phyloP scores from a whole-genome alignment of 1,140 invertebrate genomes.

The Drosophila bocki region DNA sequence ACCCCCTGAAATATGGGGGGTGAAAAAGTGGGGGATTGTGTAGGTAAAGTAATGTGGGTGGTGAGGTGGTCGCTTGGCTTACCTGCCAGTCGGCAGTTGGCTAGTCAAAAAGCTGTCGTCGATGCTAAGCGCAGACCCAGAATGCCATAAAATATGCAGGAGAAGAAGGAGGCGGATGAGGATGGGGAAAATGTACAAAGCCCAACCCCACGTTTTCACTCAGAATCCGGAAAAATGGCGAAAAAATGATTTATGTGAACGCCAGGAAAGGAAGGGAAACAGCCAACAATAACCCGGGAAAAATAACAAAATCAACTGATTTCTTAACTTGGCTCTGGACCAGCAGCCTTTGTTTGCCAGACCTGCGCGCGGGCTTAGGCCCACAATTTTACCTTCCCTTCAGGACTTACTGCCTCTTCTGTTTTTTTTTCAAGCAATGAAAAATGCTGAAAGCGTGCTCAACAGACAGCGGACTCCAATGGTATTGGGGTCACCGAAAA shows the following conservation, averaged over 20 bases:
- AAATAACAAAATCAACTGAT: constrained; percentile 80
- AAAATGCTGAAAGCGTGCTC: constrained; percentile 53
- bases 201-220: constrained; percentile 18
- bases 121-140: constrained; percentile 71
- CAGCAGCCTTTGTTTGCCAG: constrained; percentile 41
- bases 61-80: constrained; percentile 57
- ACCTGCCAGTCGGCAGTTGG: constrained; percentile 72
- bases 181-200: constrained; percentile 20
- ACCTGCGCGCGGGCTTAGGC: constrained; percentile 14
- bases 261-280: constrained; percentile 54
- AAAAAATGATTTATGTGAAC: constrained; percentile 82
- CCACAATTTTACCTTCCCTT: constrained; percentile 45
- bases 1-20: constrained; percentile 32
- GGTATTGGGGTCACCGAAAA: constrained; percentile 42
- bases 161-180: constrained; percentile 30
- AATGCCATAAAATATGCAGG: constrained; percentile 76
- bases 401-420: constrained; percentile 5
- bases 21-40: background rate
- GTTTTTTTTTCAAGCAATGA: constrained; percentile 41
- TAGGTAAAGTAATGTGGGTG: constrained; percentile 11
- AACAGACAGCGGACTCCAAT: constrained; percentile 22
- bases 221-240: constrained; percentile 59
- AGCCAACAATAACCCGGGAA: constrained; percentile 54
- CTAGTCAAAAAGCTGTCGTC: constrained; percentile 83
- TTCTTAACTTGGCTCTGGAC: constrained; percentile 70